Evolutionary conservation across 2,113 vertebrate genomes (phyloP).

Genomic region (human (Homo sapiens)): DNA sequence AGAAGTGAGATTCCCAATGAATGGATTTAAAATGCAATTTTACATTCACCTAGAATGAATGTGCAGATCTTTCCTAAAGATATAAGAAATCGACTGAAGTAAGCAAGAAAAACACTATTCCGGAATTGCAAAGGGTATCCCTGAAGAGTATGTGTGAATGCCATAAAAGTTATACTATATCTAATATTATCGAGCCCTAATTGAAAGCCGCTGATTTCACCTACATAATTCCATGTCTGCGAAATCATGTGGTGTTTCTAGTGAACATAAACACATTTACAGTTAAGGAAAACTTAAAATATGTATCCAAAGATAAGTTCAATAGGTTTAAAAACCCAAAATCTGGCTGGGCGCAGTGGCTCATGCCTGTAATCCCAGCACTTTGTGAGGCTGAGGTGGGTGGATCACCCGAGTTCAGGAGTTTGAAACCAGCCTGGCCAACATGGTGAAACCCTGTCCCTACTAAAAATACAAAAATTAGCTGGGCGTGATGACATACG

Average conservation of each 20-base stretch:
- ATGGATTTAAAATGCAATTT: constrained; percentile 40
- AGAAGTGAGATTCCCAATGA: not conserved
- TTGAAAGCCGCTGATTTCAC: not conserved
- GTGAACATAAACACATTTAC: not conserved
- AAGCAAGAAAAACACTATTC: not conserved
- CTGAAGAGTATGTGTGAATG: not conserved
- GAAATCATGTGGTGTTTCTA: not conserved
- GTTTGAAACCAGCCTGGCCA: no score
- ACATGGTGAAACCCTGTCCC: no score
- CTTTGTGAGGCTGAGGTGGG: no score
- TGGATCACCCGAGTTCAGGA: no score
- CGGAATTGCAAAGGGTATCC: not conserved
- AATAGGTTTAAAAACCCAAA: not conserved
- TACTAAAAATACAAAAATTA: no score
- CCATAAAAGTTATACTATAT: not conserved
- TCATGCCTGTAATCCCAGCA: no score
- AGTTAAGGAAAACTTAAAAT: not conserved
- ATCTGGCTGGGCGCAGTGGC: not conserved
- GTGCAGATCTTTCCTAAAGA: not conserved
- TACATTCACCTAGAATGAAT: not conserved
- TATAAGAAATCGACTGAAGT: not conserved
- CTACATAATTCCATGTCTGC: not conserved
- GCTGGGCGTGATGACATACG: no score
- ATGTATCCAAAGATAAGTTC: not conserved
- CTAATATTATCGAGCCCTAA: not conserved